Evolutionary conservation across 1,140 invertebrate species (phyloP), one percentile per base, ranked within the genome.

Genomic region (Drosophila malerkotliana): DNA sequence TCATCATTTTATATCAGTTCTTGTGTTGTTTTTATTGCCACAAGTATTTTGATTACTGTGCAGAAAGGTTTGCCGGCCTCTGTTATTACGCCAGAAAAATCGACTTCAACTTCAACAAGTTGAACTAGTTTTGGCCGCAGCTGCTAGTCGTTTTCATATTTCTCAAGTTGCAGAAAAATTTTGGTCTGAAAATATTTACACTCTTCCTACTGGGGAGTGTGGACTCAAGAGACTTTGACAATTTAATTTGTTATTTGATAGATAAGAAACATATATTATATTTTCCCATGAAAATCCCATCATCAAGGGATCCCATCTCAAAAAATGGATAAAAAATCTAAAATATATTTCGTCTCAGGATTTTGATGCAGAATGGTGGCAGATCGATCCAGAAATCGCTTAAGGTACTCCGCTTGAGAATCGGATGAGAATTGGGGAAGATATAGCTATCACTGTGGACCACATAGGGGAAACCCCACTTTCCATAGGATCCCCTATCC

Each of bases 101-200:
- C 48, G 24, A 59, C n/a, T n/a, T 10, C 10, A 30, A 54, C 39
- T 56, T 66, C 79, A 87, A 88, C 82, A 78, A 72, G 83, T 87
- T 78, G 83, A 82, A 87, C 83, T 88, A 88, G 82, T 87, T 88
- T 44, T 82, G 47, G 55, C 49, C 63, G 82, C 78, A 79, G 83
- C 82, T 87, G 82, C 71, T 77, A 73, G 45, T 74, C 18, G 24
- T 21, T 30, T 80, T 80, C 39, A 64, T 49, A 68, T 68, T 62
- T 76, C 67, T 51, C 49, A 62, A 54, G 47, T 72, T 64, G 54
- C 72, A 72, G 52, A 57, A 26, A 24, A 52, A 54, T 56, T 78
- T 63, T 69, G 7, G 7, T 4, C 18, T 48, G n/a, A 34, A 21
- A 32, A 28, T 47, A 47, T 28, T 28, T 28, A 28, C 26, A 48